phyloP scores from a whole-genome alignment of 1,140 invertebrate species.

The Sitophilus oryzae region DNA sequence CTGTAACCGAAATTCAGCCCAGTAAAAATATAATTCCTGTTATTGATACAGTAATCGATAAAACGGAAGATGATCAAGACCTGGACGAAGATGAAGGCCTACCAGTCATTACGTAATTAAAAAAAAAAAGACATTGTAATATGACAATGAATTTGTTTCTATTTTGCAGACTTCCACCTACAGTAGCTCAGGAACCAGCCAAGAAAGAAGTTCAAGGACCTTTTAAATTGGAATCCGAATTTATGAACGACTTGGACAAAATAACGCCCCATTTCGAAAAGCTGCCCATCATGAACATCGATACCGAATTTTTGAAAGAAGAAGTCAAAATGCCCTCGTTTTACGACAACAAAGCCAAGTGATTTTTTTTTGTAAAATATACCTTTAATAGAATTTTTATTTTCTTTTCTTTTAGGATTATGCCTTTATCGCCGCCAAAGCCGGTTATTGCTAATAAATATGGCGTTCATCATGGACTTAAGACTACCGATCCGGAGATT shows the following conservation, averaged over 20 bases:
- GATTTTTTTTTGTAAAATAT: conserved; percentile 10
- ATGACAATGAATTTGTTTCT: too few species aligned
- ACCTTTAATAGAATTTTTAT: too few species aligned
- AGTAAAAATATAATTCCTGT: conserved; percentile 3
- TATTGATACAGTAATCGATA: conserved; percentile 6
- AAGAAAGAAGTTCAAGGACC: conserved; percentile 52
- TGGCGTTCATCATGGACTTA: background rate
- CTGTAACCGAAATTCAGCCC: conserved; percentile 3
- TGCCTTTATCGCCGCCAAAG: conserved; percentile 24
- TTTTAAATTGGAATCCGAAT: conserved; percentile 63
- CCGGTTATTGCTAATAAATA: conserved; percentile 17
- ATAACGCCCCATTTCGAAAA: conserved; percentile 26
- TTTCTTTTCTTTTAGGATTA: conserved; percentile 22
- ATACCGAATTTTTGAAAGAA: conserved; percentile 37
- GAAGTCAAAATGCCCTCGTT: conserved; percentile 31
- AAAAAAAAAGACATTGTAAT: too few species aligned
- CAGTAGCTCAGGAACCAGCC: conserved; percentile 39
- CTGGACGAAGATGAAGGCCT: conserved; percentile 30
- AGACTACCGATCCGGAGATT: conserved; percentile 8
- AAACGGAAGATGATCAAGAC: conserved; percentile 23
- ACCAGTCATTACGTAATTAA: conserved; percentile 33
- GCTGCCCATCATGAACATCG: conserved; percentile 30
- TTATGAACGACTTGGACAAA: conserved; percentile 57
- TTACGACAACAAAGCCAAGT: conserved; percentile 35
- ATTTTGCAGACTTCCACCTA: conserved; percentile 32